Percentiles rank a stretch among this genome's conserved stretches.
Evolutionary conservation across 2,113 vertebrate genomes (phyloP).

Genomic region (Mionectes macconnelli): DNA sequence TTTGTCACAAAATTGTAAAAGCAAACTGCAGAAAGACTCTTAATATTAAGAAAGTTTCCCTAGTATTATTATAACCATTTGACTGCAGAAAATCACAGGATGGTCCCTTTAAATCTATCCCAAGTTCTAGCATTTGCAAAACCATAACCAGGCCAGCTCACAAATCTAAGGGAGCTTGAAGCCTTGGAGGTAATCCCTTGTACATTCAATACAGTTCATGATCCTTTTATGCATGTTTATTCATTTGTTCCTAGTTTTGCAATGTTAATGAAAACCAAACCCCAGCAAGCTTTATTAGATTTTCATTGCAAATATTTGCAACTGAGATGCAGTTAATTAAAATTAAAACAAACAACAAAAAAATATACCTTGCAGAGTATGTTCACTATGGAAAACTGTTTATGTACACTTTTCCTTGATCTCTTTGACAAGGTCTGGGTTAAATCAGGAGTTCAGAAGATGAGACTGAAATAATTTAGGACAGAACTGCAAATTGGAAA

Average conservation of each 20-base stretch:
- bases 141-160: not conserved
- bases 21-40: not conserved
- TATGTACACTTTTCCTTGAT: not conserved
- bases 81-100: not conserved
- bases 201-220: slow-evolving; percentile 11
- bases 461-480: not conserved
- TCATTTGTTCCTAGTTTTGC: slow-evolving; percentile 46
- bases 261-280: slow-evolving; percentile 56
- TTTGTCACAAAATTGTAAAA: not conserved
- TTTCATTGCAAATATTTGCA: slow-evolving; percentile 56
- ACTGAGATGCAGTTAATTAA: slow-evolving; percentile 7
- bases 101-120: not conserved
- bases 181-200: not conserved
- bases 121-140: not conserved
- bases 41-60: not conserved
- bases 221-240: slow-evolving; percentile 34
- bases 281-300: slow-evolving; percentile 17
- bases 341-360: slow-evolving; percentile 11
- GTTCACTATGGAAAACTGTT: not conserved
- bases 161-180: not conserved
- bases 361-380: not conserved
- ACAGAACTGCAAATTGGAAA: not conserved
- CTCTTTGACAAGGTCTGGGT: not conserved
- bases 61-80: not conserved
- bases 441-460: slow-evolving; percentile 7